phyloP scores from a whole-genome alignment of 1,140 invertebrate species.

The Phymastichus coffea region DNA sequence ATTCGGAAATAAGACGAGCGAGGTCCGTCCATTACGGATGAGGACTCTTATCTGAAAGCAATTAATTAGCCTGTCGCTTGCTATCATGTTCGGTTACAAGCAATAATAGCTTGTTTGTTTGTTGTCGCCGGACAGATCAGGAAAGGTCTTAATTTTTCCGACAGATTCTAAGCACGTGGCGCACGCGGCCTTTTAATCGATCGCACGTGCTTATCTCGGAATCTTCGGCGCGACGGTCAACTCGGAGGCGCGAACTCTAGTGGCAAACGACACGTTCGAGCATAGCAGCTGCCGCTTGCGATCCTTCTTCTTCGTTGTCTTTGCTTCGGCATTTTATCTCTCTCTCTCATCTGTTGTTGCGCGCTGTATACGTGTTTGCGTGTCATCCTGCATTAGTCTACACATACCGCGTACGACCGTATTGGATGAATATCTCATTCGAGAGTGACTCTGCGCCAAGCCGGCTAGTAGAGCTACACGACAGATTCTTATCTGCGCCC shows the following conservation, averaged over 20 bases:
- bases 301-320: too few species aligned
- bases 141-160: constrained; percentile 16
- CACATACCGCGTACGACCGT: too few species aligned
- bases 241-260: constrained; percentile 16
- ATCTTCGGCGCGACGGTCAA: constrained; percentile 1
- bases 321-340: constrained; percentile 48
- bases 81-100: too few species aligned
- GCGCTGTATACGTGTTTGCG: too few species aligned
- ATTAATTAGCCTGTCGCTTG: too few species aligned
- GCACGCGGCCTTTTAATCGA: constrained; percentile 5
- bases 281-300: constrained; percentile 26
- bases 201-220: constrained; percentile 1
- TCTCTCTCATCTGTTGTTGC: too few species aligned
- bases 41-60: too few species aligned
- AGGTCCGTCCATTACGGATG: too few species aligned
- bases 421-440: background rate
- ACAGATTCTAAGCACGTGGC: background rate
- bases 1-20: too few species aligned
- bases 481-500: constrained; percentile 50
- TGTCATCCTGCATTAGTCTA: constrained; percentile 39
- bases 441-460: too few species aligned
- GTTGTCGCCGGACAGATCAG: background rate
- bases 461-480: too few species aligned
- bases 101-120: too few species aligned
- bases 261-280: background rate